phyloP scores from a whole-genome alignment of 2,113 vertebrate species.

The Tiliqua scincoides region DNA sequence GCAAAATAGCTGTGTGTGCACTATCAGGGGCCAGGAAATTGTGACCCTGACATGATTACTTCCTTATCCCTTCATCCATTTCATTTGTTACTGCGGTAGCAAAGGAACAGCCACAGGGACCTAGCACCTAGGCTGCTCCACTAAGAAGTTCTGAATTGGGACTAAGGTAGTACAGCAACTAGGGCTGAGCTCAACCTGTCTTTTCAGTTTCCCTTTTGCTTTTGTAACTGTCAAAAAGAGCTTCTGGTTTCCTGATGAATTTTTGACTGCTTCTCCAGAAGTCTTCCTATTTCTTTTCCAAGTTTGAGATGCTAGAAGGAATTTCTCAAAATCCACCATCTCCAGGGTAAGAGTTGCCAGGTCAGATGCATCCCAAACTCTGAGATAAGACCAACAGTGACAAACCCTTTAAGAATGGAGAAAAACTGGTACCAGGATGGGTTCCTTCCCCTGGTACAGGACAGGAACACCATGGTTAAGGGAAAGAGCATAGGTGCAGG shows the following conservation, averaged over 20 bases:
- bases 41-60: background rate
- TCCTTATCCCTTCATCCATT: background rate
- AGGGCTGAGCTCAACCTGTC: background rate
- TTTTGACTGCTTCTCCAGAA: too few species aligned
- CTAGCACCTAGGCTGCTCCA: background rate
- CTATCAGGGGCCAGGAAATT: background rate
- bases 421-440: too few species aligned
- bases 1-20: background rate
- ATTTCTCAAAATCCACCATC: too few species aligned
- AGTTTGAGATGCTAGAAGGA: background rate
- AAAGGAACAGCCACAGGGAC: background rate
- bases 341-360: too few species aligned
- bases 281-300: too few species aligned
- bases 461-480: too few species aligned
- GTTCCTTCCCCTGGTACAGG: too few species aligned
- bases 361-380: too few species aligned
- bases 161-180: background rate
- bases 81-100: background rate
- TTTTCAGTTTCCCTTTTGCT: background rate
- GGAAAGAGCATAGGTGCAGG: too few species aligned
- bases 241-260: too few species aligned
- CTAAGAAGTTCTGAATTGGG: background rate
- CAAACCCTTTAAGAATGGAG: too few species aligned
- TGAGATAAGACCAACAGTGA: too few species aligned
- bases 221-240: background rate